Percentiles rank a stretch among this genome's conserved stretches.
phyloP scores from a whole-genome alignment of 30 jellyfish, hydroid and myxozoan species.

The Hydractinia symbiolongicarpus region DNA sequence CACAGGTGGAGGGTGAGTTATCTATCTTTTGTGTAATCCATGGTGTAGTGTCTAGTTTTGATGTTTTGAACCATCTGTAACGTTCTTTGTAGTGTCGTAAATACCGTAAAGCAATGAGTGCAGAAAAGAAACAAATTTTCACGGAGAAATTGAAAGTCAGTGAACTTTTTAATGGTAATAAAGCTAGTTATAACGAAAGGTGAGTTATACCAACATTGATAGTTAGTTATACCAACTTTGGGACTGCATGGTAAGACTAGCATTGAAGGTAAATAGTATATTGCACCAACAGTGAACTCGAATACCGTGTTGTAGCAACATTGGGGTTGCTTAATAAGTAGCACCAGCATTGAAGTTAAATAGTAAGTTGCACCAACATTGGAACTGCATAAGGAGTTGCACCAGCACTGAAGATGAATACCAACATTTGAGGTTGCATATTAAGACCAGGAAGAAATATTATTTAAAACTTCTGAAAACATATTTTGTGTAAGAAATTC shows the following conservation, averaged over 20 bases:
- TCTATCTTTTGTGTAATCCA: background rate
- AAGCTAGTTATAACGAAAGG: conserved; percentile 80
- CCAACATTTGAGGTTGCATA: background rate
- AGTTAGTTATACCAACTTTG: background rate
- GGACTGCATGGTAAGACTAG: background rate
- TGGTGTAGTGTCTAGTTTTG: background rate
- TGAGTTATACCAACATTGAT: conserved; percentile 10
- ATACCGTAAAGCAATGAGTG: conserved; percentile 44
- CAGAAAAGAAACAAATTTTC: conserved; percentile 40
- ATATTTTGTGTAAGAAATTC: too few relatives aligned
- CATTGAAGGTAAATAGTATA: too few relatives aligned
- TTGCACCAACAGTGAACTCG: too few relatives aligned
- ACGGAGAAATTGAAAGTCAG: conserved; percentile 83
- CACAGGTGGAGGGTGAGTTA: conserved; percentile 92
- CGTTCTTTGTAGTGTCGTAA: conserved; percentile 44
- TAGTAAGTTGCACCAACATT: too few relatives aligned
- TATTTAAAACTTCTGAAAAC: too few relatives aligned
- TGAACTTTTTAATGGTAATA: conserved; percentile 55
- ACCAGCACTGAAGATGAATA: too few relatives aligned
- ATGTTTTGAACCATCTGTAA: background rate
- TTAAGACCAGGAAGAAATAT: background rate
- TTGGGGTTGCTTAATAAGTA: background rate
- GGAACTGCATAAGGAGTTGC: too few relatives aligned
- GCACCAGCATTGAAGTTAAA: background rate
- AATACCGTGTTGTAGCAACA: background rate